Conservation (phyloP, 2,797 vertebrate species). For the Myotis findleyi region DNA sequence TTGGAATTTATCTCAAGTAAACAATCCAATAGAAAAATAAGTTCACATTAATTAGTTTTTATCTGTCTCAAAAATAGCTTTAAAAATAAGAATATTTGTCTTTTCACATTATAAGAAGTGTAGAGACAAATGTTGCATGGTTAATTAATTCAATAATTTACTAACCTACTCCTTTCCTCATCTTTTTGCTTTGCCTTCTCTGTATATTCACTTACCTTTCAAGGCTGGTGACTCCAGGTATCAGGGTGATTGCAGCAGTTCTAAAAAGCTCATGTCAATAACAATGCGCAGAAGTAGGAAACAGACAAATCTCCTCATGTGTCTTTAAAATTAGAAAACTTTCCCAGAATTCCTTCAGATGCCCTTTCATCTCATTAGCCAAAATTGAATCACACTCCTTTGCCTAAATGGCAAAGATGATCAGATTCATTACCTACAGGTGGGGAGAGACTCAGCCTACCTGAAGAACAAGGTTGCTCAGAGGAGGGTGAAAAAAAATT, state of each 20-base stretch:
- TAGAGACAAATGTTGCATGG: background rate
- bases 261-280: background rate
- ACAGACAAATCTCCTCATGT: background rate
- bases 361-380: background rate
- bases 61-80: background rate
- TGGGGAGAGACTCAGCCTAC: background rate
- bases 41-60: background rate
- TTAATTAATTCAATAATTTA: background rate
- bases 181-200: background rate
- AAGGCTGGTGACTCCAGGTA: background rate
- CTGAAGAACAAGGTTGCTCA: background rate
- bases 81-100: background rate
- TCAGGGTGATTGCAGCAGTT: background rate
- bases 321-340: slow-evolving; percentile 5
- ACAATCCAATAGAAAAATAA: background rate
- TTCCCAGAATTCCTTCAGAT: background rate
- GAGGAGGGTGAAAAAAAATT: background rate
- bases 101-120: background rate
- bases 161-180: background rate
- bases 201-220: background rate
- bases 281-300: background rate
- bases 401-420: background rate
- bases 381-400: background rate
- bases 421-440: background rate
- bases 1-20: background rate